Conservation (phyloP, 2,888 invertebrate species). For the Ariolimax columbianus region DNA sequence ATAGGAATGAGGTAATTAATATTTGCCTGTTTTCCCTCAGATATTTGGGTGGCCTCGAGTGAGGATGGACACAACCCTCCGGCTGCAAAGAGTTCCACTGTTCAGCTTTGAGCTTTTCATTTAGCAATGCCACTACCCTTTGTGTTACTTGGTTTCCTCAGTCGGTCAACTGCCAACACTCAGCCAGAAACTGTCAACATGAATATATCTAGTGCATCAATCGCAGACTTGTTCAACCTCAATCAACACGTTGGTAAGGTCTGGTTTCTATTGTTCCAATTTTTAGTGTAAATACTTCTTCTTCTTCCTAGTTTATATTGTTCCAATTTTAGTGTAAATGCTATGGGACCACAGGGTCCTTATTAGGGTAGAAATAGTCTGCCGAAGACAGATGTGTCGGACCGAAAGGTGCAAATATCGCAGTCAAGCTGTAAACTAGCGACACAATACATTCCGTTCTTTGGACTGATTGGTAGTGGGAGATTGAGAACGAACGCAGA, state of each 20-base stretch:
- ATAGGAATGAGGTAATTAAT: too few relatives aligned
- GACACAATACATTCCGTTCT: too few relatives aligned
- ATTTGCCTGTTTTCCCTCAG: neutral
- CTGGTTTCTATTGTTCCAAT: neutral
- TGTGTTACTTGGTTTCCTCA: neutral
- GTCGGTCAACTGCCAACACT: neutral
- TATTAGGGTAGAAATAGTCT: neutral
- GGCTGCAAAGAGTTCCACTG: neutral
- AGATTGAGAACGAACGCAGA: too few relatives aligned
- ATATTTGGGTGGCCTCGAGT: neutral
- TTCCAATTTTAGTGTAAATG: too few relatives aligned
- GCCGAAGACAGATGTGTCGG: too few relatives aligned
- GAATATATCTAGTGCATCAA: conserved; percentile 5
- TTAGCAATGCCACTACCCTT: conserved; percentile 13
- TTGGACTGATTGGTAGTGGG: too few relatives aligned
- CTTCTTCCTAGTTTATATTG: too few relatives aligned
- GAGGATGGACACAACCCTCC: neutral
- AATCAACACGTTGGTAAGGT: neutral
- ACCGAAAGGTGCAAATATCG: too few relatives aligned
- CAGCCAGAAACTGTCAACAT: neutral
- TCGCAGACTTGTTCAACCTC: neutral
- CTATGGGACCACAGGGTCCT: too few relatives aligned
- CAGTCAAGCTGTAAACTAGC: too few relatives aligned
- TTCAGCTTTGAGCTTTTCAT: neutral
- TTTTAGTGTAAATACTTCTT: neutral